Percentiles rank a stretch among this genome's conserved stretches.
phyloP scores from a whole-genome alignment of 2,888 invertebrate genomes.

The Cryptus armator region DNA sequence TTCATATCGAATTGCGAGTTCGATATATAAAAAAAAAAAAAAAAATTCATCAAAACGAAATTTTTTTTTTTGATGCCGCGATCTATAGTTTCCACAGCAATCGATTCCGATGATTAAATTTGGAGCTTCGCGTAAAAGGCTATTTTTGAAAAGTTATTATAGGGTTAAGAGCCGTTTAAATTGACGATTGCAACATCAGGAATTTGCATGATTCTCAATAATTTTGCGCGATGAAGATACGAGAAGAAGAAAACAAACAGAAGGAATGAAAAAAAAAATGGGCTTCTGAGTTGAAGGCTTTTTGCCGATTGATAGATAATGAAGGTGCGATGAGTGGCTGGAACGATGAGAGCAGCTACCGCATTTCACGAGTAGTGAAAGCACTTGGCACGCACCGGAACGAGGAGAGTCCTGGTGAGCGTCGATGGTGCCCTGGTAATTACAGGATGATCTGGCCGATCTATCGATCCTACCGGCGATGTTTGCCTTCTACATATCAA shows the following conservation, averaged over 20 bases:
- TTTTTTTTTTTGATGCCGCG: background rate
- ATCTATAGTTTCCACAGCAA: no score
- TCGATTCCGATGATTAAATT: no score
- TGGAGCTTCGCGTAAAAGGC: no score
- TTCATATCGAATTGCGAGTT: background rate
- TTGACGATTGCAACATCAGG: background rate
- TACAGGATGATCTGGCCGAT: constrained; percentile 70
- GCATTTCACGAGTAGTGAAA: constrained; percentile 50
- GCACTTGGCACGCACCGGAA: constrained; percentile 64
- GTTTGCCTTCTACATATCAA: constrained; percentile 68
- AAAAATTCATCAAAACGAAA: background rate
- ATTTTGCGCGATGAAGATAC: constrained; percentile 12
- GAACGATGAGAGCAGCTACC: constrained; percentile 58
- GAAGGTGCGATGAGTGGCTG: constrained; percentile 82
- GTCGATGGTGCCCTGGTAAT: constrained; percentile 56
- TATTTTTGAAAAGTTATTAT: no score
- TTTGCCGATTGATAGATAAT: constrained; percentile 67
- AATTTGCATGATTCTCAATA: constrained; percentile 18
- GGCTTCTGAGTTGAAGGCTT: constrained; percentile 48
- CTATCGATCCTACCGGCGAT: constrained; percentile 68
- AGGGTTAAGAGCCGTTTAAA: background rate
- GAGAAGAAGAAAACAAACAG: background rate
- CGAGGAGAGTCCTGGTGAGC: constrained; percentile 50
- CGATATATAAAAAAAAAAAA: background rate
- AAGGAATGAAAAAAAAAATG: constrained; percentile 18